Evolutionary conservation across 2,888 invertebrate species (phyloP), one percentile per base, ranked within the genome.

Genomic region (Tyria jacobaeae): DNA sequence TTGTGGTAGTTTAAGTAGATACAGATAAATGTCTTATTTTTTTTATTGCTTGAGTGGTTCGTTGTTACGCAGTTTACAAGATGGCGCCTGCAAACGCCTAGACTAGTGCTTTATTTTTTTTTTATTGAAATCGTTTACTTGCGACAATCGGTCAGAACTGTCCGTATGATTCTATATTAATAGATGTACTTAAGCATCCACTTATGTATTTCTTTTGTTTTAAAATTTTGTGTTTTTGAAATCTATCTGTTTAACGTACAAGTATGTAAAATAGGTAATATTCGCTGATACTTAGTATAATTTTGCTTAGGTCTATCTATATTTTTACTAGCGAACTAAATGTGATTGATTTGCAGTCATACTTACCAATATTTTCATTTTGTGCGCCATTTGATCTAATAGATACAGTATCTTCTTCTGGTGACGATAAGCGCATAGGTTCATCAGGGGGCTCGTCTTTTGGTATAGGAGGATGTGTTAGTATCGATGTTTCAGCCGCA

Each of bases 341-440:
- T 44, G 0, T 31, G 27, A 31, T 31, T 31, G 27, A 7, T 7
- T 31, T 31, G 7, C 3, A 31, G 2, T 31, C 7, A 31, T 41
- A 83, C 89, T 77, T 86, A 90, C 95, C 95, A 82, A 95, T 90
- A 71, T 66, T 83, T 79, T 95, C 95, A 83, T 93, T 94, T 83
- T 90, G 93, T 69, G 94, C 92, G 70, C 94, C 94, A 78, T 94
- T 94, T 52, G 94, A 94, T 82, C 94, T 88, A 78, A 94, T 83
- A 71, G 95, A 95, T 71, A 94, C 94, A 55, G 94, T 88, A 76
- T 95, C 95, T 71, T 95, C 95, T 86, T 95, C 95, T 14, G 95
- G 94, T 48, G 95, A 95, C 50, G 94, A 94, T 47, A 94, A 89
- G 70, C 95, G 89, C 86, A 93, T 90, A 12, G 88, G 88, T 75